Evolutionary conservation across 2,888 invertebrate species (phyloP).

Genomic region (Empis stercorea): DNA sequence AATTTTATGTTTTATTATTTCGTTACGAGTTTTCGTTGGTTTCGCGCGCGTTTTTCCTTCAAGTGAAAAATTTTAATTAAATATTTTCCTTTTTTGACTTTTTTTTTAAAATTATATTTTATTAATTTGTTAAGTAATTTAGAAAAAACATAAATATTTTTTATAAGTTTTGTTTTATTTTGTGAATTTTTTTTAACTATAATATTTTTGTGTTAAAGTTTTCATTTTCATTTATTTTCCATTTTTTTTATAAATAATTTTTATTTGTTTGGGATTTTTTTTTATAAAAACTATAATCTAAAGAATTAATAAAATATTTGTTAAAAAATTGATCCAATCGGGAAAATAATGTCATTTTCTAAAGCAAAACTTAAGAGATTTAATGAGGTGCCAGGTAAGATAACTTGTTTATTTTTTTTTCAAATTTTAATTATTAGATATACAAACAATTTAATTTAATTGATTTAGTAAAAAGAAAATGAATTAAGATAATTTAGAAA

Average conservation of each 20-base stretch:
- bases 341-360: constrained; percentile 28
- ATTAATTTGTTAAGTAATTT: no score
- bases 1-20: no score
- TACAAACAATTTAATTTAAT: no score
- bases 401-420: no score
- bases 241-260: not conserved
- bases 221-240: not conserved
- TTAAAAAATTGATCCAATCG: not conserved
- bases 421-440: not conserved
- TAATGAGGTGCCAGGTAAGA: constrained; percentile 25
- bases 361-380: constrained; percentile 37
- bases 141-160: not conserved
- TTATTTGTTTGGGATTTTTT: not conserved
- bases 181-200: not conserved
- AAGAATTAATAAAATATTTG: not conserved
- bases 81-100: no score
- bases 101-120: no score
- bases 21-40: no score
- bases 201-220: not conserved
- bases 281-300: not conserved
- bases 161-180: not conserved
- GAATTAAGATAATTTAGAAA: no score
- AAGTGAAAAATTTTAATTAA: no score
- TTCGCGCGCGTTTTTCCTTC: no score
- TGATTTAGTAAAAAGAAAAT: no score